Conservation (phyloP, 2,888 invertebrate genomes). For the Drosophila subquinaria region DNA sequence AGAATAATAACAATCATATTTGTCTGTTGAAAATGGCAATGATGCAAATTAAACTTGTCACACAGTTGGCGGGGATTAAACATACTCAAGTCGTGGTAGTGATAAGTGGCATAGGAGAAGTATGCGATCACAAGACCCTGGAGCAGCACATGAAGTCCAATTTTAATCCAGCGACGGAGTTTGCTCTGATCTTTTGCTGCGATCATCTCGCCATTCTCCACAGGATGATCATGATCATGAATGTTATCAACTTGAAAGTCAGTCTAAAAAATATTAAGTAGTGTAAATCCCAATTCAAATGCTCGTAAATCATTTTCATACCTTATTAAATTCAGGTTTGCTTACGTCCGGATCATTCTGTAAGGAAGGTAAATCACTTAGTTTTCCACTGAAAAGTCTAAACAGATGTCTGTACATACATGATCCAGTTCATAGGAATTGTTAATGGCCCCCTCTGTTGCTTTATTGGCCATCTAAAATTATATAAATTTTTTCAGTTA, state of each 20-base stretch:
- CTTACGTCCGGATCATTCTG: slow-evolving; percentile 38
- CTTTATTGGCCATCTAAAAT: slow-evolving; percentile 62
- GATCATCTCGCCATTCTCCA: not conserved
- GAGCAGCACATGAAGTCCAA: slow-evolving; percentile 50
- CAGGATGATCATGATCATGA: slow-evolving; percentile 16
- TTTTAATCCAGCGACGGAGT: slow-evolving; percentile 44
- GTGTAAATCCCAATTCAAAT: no score
- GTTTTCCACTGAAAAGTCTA: not conserved
- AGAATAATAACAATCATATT: slow-evolving; percentile 46
- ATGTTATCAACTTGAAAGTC: slow-evolving; percentile 59
- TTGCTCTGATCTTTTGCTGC: not conserved
- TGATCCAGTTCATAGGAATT: slow-evolving; percentile 71
- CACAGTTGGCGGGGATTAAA: not conserved
- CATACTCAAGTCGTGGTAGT: slow-evolving; percentile 79
- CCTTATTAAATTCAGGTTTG: slow-evolving; percentile 48
- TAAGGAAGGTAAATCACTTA: not conserved
- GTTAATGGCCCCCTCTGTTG: slow-evolving; percentile 65
- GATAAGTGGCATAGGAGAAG: slow-evolving; percentile 84
- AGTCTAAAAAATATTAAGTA: slow-evolving; percentile 40
- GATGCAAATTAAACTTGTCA: not conserved
- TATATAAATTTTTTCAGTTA: slow-evolving; percentile 19
- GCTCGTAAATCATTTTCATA: not conserved
- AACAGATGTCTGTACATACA: slow-evolving; percentile 55
- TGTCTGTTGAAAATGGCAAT: slow-evolving; percentile 24
- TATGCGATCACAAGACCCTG: slow-evolving; percentile 78